phyloP scores from a whole-genome alignment of 2,797 vertebrate species.

The Dipus sagitta region DNA sequence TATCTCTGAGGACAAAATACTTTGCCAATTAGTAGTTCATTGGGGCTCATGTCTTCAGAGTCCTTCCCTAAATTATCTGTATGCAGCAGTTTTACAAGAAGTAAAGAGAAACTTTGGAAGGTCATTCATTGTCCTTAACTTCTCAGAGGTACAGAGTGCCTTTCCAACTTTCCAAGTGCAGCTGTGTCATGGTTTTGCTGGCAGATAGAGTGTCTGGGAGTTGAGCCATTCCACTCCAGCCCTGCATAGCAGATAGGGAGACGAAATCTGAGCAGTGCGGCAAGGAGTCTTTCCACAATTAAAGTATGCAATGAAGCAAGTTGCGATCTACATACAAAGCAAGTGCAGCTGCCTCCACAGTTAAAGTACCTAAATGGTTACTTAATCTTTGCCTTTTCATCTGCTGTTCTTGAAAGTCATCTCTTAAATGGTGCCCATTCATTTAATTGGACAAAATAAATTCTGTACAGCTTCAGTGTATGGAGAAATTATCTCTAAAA shows the following conservation, averaged over 20 bases:
- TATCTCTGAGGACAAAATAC: background rate
- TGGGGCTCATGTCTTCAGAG: background rate
- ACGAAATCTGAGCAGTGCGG: constrained; percentile 6
- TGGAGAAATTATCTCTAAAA: constrained; percentile 8
- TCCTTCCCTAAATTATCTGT: background rate
- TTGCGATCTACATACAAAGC: background rate
- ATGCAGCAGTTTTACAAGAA: background rate
- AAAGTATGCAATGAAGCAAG: constrained; percentile 42
- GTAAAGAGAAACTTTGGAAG: background rate
- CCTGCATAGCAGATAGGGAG: background rate
- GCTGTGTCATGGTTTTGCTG: background rate
- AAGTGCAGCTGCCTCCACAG: constrained; percentile 26
- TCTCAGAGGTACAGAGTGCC: background rate
- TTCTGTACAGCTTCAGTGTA: background rate
- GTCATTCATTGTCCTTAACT: background rate
- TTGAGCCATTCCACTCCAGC: background rate
- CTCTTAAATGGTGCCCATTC: constrained; percentile 42
- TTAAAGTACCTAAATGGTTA: constrained; percentile 24
- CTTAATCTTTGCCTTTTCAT: constrained; percentile 47
- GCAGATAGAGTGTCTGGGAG: background rate
- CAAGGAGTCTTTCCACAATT: background rate
- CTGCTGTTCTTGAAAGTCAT: background rate
- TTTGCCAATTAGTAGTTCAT: background rate
- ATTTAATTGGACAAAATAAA: constrained; percentile 61
- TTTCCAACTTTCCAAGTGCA: background rate